Evolutionary conservation across 1,140 invertebrate genomes (phyloP), one percentile per base, ranked within the genome.

Genomic region (Onthophagus taurus): DNA sequence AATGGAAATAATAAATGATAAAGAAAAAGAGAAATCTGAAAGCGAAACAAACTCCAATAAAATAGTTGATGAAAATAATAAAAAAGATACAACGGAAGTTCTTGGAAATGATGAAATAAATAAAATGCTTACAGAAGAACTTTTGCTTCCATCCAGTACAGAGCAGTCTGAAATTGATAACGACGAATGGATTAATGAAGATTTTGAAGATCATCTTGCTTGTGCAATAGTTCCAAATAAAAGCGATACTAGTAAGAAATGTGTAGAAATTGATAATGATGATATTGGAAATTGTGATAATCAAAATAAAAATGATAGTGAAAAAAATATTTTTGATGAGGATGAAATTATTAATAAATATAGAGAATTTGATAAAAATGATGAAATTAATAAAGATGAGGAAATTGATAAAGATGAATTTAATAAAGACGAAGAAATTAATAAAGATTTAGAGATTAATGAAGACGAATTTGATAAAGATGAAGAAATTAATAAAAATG

Each of bases 191-290:
- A n/a, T n/a, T n/a, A n/a, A n/a, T n/a, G n/a, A n/a, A n/a, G n/a
- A n/a, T n/a, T n/a, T n/a, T n/a, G n/a, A n/a, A n/a, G 35, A n/a
- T 37, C 35, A n/a, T 21, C 33, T 34, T n/a, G n/a, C n/a, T n/a
- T n/a, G n/a, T n/a, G 6, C 0, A 12, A 4, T n/a, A 2, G 18
- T 21, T 14, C n/a, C 18, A 23, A 21, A 37, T 23, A n/a, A n/a
- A n/a, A n/a, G 35, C 21, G 8, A 19, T 41, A 29, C 23, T 24
- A 4, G 41, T 33, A 9, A 43, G 12, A 19, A 43, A 43, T 20
- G 20, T 5, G 30, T 33, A 14, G 17, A 31, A 4, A 17, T 42
- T 5, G 4, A 13, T 33, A n/a, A 21, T 36, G 23, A 19, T 18
- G 19, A 13, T 21, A 9, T 8, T 14, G 31, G 23, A 23, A 19